These are phyloP conservation scores for Vulpes ferrilata DNA, from an alignment of 2,113 vertebrate genomes.

Conservation along the genomic window DNA sequence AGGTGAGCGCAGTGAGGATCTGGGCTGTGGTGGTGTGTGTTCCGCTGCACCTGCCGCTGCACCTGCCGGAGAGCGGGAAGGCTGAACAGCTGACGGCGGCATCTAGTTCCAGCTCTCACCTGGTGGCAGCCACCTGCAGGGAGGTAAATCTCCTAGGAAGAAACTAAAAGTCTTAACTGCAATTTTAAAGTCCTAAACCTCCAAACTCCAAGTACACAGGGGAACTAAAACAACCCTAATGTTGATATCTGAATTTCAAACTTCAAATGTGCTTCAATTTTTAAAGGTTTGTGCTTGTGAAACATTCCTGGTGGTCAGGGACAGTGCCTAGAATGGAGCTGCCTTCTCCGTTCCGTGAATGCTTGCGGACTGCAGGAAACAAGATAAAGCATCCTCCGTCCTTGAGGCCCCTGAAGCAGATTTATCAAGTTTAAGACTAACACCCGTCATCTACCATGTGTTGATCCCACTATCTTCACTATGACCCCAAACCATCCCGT, in stretches of 20 bases:
- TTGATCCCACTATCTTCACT: not conserved
- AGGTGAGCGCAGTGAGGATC: constrained; percentile 63
- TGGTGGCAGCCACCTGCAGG: constrained; percentile 39
- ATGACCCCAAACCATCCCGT: not conserved
- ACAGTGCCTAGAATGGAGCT: not conserved
- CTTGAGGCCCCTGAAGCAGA: not conserved
- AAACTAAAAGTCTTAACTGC: constrained; percentile 41
- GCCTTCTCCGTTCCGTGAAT: not conserved
- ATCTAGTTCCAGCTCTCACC: constrained; percentile 44
- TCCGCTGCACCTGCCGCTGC: constrained; percentile 51
- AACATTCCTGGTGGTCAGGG: not conserved
- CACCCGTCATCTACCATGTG: not conserved
- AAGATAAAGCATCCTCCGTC: not conserved
- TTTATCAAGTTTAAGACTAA: not conserved
- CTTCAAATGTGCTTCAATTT: constrained; percentile 4
- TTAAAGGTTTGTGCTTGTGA: not conserved
- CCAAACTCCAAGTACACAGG: not conserved
- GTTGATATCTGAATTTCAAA: not conserved
- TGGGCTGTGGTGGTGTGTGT: not conserved
- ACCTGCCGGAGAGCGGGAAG: not conserved
- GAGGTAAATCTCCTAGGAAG: constrained; percentile 58
- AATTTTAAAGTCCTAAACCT: constrained; percentile 43
- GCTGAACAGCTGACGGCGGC: constrained; percentile 17
- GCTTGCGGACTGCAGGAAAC: not conserved
- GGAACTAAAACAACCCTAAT: not conserved